Evolutionary conservation across 2,888 invertebrate genomes (phyloP), one percentile per base, ranked within the genome.

Genomic region (Lasioglossum vierecki): DNA sequence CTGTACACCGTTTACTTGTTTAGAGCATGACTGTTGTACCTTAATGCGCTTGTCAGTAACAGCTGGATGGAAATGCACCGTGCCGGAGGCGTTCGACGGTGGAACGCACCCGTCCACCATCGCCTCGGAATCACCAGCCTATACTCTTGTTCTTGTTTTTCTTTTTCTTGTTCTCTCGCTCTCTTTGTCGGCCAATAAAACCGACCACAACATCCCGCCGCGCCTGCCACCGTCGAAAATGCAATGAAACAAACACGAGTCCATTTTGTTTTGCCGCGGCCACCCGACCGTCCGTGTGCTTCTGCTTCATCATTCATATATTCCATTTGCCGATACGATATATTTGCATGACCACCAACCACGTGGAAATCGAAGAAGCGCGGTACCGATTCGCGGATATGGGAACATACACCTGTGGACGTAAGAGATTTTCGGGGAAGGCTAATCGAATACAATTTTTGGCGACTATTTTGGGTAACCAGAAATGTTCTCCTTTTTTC

Each of bases 21-120:
- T 66, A 35, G 18, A 60, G 86, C 86, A 86, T 83, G 86, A 60
- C 39, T 70, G 53, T 53, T 68, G 57, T n/a, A 44, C 39, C 22
- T 71, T 81, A 74, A 75, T 68, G 68, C 39, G 22, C 46, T 39
- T 30, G 44, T 41, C 35, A 53, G 66, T 66, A 76, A 80, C 76
- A 44, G 63, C 53, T 46, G 73, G 73, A 76, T 72, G 83, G 44
- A 76, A 84, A 79, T 72, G 39, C 68, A 30, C n/a, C 44, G n/a
- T 3, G 30, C 18, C 22, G 18, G 9, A 68, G 44, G 22, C 26
- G 68, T 30, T 22, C 44, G 13, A 9, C n/a, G 22, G 9, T 26
- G 18, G 26, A 26, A 26, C 5, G 66, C 5, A 49, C 30, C 18
- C 63, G 60, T 30, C 63, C 26, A 15, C 18, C 63, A 15, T 30